Conservation (phyloP, 2,797 vertebrate genomes). For the Morelia viridis region DNA sequence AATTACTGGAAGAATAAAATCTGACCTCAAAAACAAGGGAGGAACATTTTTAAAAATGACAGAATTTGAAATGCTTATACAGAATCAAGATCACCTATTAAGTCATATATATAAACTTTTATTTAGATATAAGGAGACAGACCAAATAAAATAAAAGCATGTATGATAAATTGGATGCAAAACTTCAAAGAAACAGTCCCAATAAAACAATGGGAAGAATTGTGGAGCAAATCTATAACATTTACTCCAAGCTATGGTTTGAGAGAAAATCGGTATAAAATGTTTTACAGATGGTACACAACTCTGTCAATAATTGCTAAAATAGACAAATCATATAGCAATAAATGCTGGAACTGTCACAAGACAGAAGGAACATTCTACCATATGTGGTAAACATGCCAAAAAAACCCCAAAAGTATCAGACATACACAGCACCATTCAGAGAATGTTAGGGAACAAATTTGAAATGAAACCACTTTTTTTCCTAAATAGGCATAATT, state of each 20-base stretch:
- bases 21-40: not conserved
- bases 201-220: not conserved
- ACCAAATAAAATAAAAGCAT: not conserved
- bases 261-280: not conserved
- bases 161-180: not conserved
- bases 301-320: not conserved
- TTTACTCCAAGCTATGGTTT: not conserved
- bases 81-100: not conserved
- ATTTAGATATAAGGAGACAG: not conserved
- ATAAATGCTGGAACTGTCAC: not conserved
- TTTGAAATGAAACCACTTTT: not conserved
- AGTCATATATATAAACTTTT: not conserved
- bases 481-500: not conserved
- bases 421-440: not conserved
- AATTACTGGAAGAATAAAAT: not conserved
- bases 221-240: not conserved
- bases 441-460: not conserved
- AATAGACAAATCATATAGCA: not conserved
- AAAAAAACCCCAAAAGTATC: not conserved
- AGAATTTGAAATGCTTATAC: not conserved
- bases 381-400: no score
- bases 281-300: not conserved
- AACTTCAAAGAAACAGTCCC: not conserved
- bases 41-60: not conserved
- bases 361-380: not conserved